Base-by-base conservation (phyloP, 64 coral and sea anemone species). In the Pachyseris speciosa region DNA sequence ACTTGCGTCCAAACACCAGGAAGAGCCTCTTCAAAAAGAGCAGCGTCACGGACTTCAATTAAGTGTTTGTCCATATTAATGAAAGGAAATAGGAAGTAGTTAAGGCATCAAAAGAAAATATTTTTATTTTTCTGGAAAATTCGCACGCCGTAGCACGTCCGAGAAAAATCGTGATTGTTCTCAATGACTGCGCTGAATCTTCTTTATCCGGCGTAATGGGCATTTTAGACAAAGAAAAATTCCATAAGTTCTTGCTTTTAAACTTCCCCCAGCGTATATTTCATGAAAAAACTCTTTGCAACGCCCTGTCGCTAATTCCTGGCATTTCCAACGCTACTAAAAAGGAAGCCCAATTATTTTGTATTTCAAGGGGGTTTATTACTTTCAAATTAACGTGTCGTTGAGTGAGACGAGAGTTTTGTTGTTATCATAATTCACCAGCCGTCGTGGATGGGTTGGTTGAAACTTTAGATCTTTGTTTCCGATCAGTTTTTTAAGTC, bases 41-140 rank as follows among this genome's bases (percentile, higher is more conserved):
- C 50, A 22, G 41, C 72, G 72, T 48, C 42, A 50, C n/a, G 42
- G 43, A 24, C 39, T 12, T 24, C 15, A 70, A 75, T 13, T 50
- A 16, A 75, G 48, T 75, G 41, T 60, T 78, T 80, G 31, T 37
- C 49, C 19, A 13, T 8, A 38, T 36, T 12, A 1, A 20, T 7
- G 15, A 24, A 45, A 26, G 73, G 40, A 75, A 77, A 77, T 77
- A 39, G 77, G 75, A 79, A 80, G 77, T 80, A 31, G 53, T 80
- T 79, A 9, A 36, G 38, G 30, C 26, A 15, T 36, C 27, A 58
- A 61, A 57, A 57, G 47, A 37, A 57, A 78, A 44, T 38, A 44
- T 24, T 78, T 55, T 57, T 57, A 30, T 19, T 55, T 55, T 55
- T 78, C 75, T 32, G 16, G 6, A 37, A 27, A 60, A 55, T 5